A percentile compares a stretch with the other conserved stretches of the same genome.
Evolutionary conservation across 92 coral and sea anemone species (phyloP).

Genomic region (Phenganax stokvisi): DNA sequence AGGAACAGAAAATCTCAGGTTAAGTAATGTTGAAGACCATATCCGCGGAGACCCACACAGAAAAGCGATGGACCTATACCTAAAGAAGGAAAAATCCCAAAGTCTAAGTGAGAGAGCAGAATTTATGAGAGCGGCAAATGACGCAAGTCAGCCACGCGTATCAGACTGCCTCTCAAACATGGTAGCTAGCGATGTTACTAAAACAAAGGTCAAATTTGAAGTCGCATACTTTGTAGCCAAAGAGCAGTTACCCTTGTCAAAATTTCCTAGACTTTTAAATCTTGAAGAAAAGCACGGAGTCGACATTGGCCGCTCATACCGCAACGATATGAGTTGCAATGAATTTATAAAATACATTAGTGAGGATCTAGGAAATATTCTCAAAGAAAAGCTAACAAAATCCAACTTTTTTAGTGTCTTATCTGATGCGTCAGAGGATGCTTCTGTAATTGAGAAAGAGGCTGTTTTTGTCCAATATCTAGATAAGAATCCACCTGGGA

Average conservation of each 20-base stretch:
- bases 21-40: conserved; percentile 63
- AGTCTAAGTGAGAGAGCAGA: conserved; percentile 59
- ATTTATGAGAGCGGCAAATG: conserved; percentile 30
- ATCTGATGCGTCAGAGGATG: conserved; percentile 64
- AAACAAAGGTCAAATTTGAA: conserved; percentile 18
- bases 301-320: conserved; percentile 24
- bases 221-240: conserved; percentile 27
- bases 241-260: conserved; percentile 8
- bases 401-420: conserved; percentile 66
- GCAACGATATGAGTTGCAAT: conserved; percentile 53
- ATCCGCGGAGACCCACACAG: conserved; percentile 66
- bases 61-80: conserved; percentile 55
- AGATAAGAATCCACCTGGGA: conserved; percentile 58
- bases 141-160: background rate
- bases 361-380: conserved; percentile 45
- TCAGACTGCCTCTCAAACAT: background rate
- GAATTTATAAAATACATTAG: conserved; percentile 48
- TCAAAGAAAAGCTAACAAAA: conserved; percentile 47
- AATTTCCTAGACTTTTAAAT: conserved; percentile 7
- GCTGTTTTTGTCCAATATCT: conserved; percentile 66
- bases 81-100: conserved; percentile 42
- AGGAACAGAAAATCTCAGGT: conserved; percentile 59
- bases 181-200: background rate
- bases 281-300: conserved; percentile 29
- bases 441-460: conserved; percentile 55